Base-by-base conservation (phyloP, 2,113 vertebrate genomes). In the Sigmodon hispidus region DNA sequence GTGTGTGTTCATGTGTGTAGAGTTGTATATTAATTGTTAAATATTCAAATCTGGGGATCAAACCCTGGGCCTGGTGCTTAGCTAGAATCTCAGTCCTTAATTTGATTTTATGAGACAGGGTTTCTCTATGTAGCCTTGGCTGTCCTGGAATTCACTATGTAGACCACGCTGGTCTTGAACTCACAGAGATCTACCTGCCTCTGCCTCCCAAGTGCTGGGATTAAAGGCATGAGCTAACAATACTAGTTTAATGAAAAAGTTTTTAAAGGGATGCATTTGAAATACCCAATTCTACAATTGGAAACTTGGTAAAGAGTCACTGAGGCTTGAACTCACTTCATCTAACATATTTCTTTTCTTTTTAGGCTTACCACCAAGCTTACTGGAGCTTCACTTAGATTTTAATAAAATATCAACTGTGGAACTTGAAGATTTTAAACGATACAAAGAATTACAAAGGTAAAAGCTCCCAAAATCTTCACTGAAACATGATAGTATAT, bases 381-480 rank as follows among this genome's bases (percentile, higher is more conserved):
- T 99, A 65, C 97, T 99, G 80, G 99, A 99, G 88, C 99, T 99
- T 96, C 99, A 99, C 87, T 98, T 99, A 98, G 99, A 99, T 93
- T 99, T 99, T 97, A 99, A 99, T 94, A 99, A 99, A 98, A 99
- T 99, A 94, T 97, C 98, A 50, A 98, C 98, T 96, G 98, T 99
- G 1, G 99, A 99, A 97, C 88, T 99, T 1, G 99, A 99, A 93
- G 99, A 99, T 97, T 99, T 99, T 95, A 99, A 99, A 92, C 98
- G 99, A 89, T 99, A 99, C 92, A 99, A 99, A 98, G 99, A 99
- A 89, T 98, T 99, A 48, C 98, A 99, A 97, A 99, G 99, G 99
- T 99, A 98, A 98, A 95, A 52, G 7, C 61, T 73, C 36, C 43
- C 40, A 22, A 59, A 36, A 52, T 45, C n/a, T 87, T 85, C 90